A percentile compares a stretch with the other conserved stretches of the same genome.
phyloP scores from a whole-genome alignment of 37 sponge, comb jelly and placozoan species.

The Theonella swinhoei region DNA sequence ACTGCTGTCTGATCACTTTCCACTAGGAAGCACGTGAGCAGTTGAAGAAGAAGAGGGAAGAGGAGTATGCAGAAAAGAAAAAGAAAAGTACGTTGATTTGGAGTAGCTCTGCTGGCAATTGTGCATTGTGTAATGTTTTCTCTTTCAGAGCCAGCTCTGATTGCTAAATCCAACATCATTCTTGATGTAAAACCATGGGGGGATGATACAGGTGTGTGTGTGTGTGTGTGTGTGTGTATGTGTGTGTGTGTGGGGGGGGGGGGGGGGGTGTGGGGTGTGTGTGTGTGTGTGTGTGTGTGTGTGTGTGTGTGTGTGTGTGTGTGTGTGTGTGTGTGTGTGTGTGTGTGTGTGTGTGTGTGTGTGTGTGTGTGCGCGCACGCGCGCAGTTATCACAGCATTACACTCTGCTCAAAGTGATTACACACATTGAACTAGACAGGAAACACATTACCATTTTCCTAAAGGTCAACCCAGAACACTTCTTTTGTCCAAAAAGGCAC shows the following conservation, averaged over 20 bases:
- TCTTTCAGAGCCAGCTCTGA: slow-evolving; percentile 47
- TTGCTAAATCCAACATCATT: slow-evolving; percentile 89
- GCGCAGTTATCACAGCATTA: too few species aligned
- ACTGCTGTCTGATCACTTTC: neutral
- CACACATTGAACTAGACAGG: too few species aligned
- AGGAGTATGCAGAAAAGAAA: slow-evolving; percentile 71
- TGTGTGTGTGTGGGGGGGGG: too few species aligned
- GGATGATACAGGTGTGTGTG: slow-evolving; percentile 80
- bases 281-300: too few species aligned
- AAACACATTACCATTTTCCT: too few species aligned
- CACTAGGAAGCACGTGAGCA: slow-evolving; percentile 55
- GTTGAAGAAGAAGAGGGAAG: slow-evolving; percentile 68
- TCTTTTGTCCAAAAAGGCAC: too few species aligned
- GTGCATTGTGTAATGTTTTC: neutral
- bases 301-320: neutral
- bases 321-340: too few species aligned
- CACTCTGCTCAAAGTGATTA: too few species aligned
- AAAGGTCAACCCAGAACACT: too few species aligned
- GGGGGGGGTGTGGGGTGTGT: too few species aligned
- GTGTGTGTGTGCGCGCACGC: too few species aligned
- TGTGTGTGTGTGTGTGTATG: neutral
- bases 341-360: too few species aligned
- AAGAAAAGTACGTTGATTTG: slow-evolving; percentile 59
- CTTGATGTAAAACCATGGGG: slow-evolving; percentile 93
- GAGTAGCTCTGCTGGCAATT: neutral